Conservation (phyloP, 2,797 vertebrate species). For the Buphagus erythrorhynchus region DNA sequence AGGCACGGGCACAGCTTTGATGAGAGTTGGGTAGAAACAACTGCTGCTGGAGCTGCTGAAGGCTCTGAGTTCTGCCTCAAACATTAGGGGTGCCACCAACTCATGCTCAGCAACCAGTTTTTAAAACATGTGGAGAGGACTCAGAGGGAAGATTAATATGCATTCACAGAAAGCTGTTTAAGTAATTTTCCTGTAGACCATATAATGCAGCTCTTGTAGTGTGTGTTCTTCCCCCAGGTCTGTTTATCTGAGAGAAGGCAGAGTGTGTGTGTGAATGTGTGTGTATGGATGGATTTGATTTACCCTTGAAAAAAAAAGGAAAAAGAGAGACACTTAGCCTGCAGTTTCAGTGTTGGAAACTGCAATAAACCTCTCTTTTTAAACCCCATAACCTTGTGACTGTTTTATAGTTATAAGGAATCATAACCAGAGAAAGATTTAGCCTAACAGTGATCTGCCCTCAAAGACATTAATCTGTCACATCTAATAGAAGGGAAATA, state of each 20-base stretch:
- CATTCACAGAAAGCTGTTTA: background rate
- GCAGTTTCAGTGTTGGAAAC: slow-evolving; percentile 27
- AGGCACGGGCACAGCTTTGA: background rate
- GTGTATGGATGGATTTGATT: slow-evolving; percentile 11
- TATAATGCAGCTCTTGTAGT: background rate
- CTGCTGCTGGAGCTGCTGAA: background rate
- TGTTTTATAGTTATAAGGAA: slow-evolving; percentile 62
- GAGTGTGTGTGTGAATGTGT: background rate
- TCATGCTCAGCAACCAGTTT: background rate
- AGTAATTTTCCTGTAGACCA: background rate
- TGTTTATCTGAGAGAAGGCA: background rate
- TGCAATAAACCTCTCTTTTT: slow-evolving; percentile 56
- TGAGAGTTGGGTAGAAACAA: background rate
- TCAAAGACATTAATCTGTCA: slow-evolving; percentile 57
- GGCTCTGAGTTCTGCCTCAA: background rate
- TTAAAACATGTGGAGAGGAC: background rate
- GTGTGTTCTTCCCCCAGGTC: background rate
- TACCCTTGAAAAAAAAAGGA: background rate
- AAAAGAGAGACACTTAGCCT: background rate
- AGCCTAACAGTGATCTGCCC: slow-evolving; percentile 49
- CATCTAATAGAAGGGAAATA: slow-evolving; percentile 26
- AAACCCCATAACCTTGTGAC: slow-evolving; percentile 35
- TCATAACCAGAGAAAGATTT: slow-evolving; percentile 54
- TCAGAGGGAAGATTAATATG: background rate
- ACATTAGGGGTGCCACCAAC: rapidly evolving